Conservation (phyloP, 2,113 vertebrate genomes). For the Erythrocercus mccallii region DNA sequence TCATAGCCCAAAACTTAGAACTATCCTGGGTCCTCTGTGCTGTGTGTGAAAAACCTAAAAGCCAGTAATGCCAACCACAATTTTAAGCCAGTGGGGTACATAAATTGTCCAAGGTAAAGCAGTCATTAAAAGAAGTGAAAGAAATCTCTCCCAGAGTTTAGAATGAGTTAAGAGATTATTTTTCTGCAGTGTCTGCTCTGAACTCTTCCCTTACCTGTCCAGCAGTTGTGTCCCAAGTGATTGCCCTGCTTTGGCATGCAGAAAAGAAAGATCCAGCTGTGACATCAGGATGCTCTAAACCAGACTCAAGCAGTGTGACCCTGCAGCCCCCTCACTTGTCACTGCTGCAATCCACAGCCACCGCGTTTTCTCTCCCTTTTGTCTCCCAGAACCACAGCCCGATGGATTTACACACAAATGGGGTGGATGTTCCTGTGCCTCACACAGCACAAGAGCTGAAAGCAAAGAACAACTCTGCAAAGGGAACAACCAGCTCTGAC, state of each 20-base stretch:
- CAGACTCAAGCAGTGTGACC: not conserved
- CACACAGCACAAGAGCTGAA: not conserved
- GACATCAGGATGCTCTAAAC: not conserved
- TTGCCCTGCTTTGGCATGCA: not conserved
- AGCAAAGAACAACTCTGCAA: not conserved
- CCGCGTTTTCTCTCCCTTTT: not conserved
- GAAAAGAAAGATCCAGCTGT: not conserved
- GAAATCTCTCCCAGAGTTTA: not conserved
- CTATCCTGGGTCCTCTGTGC: not conserved
- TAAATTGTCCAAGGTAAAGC: not conserved
- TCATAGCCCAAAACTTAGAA: not conserved
- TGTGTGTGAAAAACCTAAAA: not conserved
- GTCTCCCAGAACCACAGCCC: not conserved
- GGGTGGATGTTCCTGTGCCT: not conserved
- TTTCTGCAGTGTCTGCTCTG: not conserved
- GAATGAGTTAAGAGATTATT: not conserved
- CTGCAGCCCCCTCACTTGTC: not conserved
- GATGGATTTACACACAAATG: rapidly evolving
- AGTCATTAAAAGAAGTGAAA: not conserved
- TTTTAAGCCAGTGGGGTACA: not conserved
- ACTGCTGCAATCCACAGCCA: not conserved
- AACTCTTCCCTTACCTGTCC: not conserved
- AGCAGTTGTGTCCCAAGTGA: not conserved
- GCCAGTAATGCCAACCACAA: not conserved
- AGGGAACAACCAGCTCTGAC: not conserved